Base-by-base conservation (phyloP, 92 coral and sea anemone genomes). In the Porites cylindrica region DNA sequence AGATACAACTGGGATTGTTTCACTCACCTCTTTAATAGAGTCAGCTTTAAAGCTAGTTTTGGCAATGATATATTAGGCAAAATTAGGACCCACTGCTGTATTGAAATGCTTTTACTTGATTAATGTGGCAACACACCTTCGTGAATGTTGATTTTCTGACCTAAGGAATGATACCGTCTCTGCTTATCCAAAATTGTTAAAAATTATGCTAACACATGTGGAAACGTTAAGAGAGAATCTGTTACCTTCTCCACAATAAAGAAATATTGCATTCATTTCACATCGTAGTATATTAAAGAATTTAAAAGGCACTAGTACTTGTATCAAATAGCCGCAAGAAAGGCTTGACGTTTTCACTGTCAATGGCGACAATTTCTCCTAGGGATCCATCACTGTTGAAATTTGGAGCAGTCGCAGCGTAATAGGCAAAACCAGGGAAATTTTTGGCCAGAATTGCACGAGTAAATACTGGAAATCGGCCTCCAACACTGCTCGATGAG, bases 401-500 rank as follows among this genome's bases (percentile, higher is more conserved):
- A 8, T 32, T 8, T 67, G 76, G 75, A 51, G 85, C 76, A 19
- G 54, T 70, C 1, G 66, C 71, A 51, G 24, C 58, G 53, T 70
- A 47, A 68, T 85, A 87, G 1, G 91, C 89, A n/a, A 58, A 87
- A 0, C 89, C 88, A 21, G 91, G 85, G 6, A 82, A 24, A 17
- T 19, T 80, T 26, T 76, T 59, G 3, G 86, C 82, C 26, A 91
- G 71, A 68, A 83, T 76, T 7, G 76, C 73, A 10, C 75, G 72
- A 51, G 19, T 24, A 53, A 84, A 91, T 26, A 84, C 77, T 6
- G 91, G 89, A 66, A 70, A 80, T 11, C 96, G 88, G 19, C 94
- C 96, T 7, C 72, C 71, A 53, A 93, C 78, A 24, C 91, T 79
- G 67, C 66, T 77, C 2, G 94, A 91, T 7, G 93, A 68, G 1